Evolutionary conservation across 2,113 vertebrate genomes (phyloP).

Genomic region (Phalacrocorax pelagicus): DNA sequence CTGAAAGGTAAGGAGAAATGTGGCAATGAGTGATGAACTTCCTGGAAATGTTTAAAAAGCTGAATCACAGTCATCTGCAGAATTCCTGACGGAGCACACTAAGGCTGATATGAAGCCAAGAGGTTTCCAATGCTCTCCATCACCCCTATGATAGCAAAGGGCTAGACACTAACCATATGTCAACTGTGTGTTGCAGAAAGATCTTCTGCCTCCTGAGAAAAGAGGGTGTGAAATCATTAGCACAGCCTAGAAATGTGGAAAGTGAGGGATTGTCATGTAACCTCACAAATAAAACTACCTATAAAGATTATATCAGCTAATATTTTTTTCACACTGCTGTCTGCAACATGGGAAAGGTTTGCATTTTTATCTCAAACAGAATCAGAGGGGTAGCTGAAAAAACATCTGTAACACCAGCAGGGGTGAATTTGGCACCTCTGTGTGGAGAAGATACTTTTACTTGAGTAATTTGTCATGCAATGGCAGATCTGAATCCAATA

Average conservation of each 20-base stretch:
- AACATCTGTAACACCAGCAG: conserved; percentile 65
- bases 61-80: conserved; percentile 36
- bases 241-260: not conserved
- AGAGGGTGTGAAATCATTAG: conserved; percentile 5
- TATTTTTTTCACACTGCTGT: conserved; percentile 31
- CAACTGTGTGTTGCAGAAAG: not conserved
- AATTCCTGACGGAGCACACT: conserved; percentile 26
- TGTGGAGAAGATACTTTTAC: conserved; percentile 42
- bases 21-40: conserved; percentile 51
- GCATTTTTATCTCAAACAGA: conserved; percentile 34
- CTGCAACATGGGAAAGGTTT: conserved; percentile 6
- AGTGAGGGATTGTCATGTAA: not conserved
- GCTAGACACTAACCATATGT: conserved; percentile 30
- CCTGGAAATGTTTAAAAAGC: conserved; percentile 40
- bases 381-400: conserved; percentile 21
- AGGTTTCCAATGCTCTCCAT: conserved; percentile 32
- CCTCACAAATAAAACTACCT: not conserved
- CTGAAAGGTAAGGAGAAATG: conserved; percentile 40
- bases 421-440: conserved; percentile 29
- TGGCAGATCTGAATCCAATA: conserved; percentile 61
- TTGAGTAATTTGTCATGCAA: conserved; percentile 53
- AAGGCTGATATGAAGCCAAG: conserved; percentile 32
- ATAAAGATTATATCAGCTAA: conserved; percentile 31
- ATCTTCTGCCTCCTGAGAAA: conserved; percentile 15
- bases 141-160: conserved; percentile 13